Evolutionary conservation across 2,888 invertebrate genomes (phyloP).

Genomic region (Cheiracanthium punctorium): DNA sequence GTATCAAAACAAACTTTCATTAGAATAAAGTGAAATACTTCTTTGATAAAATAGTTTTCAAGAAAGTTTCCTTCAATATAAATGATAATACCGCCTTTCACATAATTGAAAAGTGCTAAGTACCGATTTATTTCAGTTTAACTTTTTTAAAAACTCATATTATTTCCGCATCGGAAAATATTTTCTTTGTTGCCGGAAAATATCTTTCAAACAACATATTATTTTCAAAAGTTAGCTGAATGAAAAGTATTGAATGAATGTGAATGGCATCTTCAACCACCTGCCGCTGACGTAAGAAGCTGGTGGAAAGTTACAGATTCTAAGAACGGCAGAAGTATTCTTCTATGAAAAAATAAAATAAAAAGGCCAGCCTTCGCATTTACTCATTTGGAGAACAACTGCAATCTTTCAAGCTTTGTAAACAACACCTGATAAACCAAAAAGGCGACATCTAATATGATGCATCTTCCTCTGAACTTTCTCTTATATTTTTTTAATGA

Average conservation of each 20-base stretch:
- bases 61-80: no score
- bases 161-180: no score
- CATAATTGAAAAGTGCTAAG: no score
- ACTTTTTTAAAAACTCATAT: no score
- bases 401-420: constrained; percentile 29
- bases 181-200: background rate
- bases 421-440: constrained; percentile 53
- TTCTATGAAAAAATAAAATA: no score
- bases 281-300: background rate
- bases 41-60: no score
- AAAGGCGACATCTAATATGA: constrained; percentile 43
- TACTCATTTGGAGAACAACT: constrained; percentile 11
- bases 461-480: constrained; percentile 9
- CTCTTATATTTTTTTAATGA: background rate
- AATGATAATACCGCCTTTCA: no score
- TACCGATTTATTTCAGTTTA: no score
- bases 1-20: no score
- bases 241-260: background rate
- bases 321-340: background rate
- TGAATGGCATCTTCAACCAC: background rate
- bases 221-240: background rate
- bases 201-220: background rate
- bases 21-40: no score
- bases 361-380: background rate
- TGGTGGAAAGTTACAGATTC: background rate